Percentiles rank a stretch among this genome's conserved stretches.
Evolutionary conservation across 2,888 invertebrate species (phyloP).

Genomic region (Abrostola triplasia): DNA sequence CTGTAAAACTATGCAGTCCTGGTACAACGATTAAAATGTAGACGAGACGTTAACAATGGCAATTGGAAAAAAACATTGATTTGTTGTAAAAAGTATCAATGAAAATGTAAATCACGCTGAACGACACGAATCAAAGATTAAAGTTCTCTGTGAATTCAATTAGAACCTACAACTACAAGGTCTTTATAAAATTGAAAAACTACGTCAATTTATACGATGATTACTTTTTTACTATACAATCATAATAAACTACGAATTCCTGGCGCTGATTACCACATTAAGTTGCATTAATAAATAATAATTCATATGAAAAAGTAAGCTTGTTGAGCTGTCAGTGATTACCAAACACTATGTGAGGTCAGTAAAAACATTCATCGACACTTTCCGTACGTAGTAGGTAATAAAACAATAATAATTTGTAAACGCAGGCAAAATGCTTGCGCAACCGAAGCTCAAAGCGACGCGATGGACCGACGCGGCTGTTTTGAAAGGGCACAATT

Average conservation of each 20-base stretch:
- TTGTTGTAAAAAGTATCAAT: constrained; percentile 37
- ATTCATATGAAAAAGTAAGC: constrained; percentile 55
- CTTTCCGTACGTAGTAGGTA: constrained; percentile 48
- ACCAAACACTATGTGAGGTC: constrained; percentile 63
- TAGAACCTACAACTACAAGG: constrained; percentile 48
- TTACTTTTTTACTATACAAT: constrained; percentile 41
- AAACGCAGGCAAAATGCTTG: constrained; percentile 25
- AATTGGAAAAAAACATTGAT: constrained; percentile 39
- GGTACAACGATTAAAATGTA: constrained; percentile 49
- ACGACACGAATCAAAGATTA: constrained; percentile 51
- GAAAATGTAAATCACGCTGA: constrained; percentile 39
- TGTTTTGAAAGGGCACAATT: constrained; percentile 13
- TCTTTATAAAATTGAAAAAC: constrained; percentile 40
- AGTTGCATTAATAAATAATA: constrained; percentile 54
- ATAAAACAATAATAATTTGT: constrained; percentile 40
- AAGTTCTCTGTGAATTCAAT: constrained; percentile 50
- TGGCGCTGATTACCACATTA: constrained; percentile 44
- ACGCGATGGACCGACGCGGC: background rate
- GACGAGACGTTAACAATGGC: constrained; percentile 38
- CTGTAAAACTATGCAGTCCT: constrained; percentile 63
- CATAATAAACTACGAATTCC: constrained; percentile 24
- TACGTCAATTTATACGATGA: constrained; percentile 43
- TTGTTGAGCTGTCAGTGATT: constrained; percentile 54
- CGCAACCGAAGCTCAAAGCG: constrained; percentile 11
- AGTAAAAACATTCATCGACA: constrained; percentile 59